Percentiles rank a stretch among this genome's conserved stretches.
Evolutionary conservation across 2,113 vertebrate genomes (phyloP).

Genomic region (Euleptes europaea): DNA sequence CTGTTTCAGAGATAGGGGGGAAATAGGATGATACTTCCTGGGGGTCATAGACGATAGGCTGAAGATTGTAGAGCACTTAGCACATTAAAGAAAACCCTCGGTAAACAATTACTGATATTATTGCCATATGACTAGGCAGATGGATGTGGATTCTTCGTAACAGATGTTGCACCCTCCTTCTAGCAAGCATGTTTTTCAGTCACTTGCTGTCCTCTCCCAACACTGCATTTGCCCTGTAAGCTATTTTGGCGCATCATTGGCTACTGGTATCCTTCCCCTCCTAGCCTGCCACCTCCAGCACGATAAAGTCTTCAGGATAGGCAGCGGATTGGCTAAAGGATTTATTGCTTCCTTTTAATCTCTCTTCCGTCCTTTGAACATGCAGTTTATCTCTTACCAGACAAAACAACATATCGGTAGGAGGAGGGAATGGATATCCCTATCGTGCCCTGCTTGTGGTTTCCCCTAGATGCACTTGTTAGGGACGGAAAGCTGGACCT

Average conservation of each 20-base stretch:
- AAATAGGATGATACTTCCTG: not conserved
- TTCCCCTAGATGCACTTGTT: not conserved
- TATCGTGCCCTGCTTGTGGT: not conserved
- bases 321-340: not conserved
- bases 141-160: not conserved
- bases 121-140: constrained; percentile 20
- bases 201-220: not conserved
- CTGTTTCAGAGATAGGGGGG: not conserved
- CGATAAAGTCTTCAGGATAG: not conserved
- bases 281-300: not conserved
- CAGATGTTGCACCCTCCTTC: constrained; percentile 3
- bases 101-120: constrained; percentile 25
- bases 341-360: not conserved
- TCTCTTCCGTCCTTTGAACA: not conserved
- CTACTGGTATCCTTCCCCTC: not conserved
- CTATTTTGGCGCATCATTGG: not conserved
- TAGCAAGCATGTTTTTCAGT: not conserved
- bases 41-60: not conserved
- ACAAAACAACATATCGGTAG: not conserved
- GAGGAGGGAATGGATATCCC: not conserved
- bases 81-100: constrained; percentile 17
- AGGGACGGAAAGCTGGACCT: not conserved
- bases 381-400: not conserved
- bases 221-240: not conserved
- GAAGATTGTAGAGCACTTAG: not conserved